These are phyloP conservation scores for Styela clava DNA, from an alignment of 23 tunicate species.

Conservation along the genomic window DNA sequence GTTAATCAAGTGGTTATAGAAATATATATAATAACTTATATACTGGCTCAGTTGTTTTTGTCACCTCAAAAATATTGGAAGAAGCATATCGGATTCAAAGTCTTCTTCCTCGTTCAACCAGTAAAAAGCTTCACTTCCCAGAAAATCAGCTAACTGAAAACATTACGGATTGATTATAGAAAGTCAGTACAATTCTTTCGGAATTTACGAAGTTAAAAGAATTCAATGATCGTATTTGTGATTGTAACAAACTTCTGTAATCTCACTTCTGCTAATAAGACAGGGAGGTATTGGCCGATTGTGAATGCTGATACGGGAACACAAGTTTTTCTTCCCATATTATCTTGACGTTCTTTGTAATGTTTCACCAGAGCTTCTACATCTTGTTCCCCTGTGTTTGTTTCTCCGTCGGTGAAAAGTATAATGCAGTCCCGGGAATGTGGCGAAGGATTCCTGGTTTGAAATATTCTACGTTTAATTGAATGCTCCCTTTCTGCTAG, in stretches of 20 bases:
- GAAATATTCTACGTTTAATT: no score
- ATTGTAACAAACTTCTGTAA: no score
- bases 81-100: conserved; percentile 69
- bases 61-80: conserved; percentile 68
- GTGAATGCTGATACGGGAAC: conserved; percentile 59
- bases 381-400: conserved; percentile 41
- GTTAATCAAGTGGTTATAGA: no score
- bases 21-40: no score
- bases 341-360: conserved; percentile 9
- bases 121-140: conserved; percentile 79
- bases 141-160: conserved; percentile 26
- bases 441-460: background rate
- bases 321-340: conserved; percentile 14
- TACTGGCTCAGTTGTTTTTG: no score
- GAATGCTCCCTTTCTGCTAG: no score
- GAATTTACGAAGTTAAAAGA: no score
- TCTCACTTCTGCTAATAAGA: conserved; percentile 27
- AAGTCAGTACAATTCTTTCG: no score
- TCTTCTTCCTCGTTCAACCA: conserved; percentile 60
- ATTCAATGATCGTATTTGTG: no score
- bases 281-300: conserved; percentile 52
- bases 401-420: conserved; percentile 71
- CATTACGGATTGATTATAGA: background rate
- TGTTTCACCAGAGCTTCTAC: conserved; percentile 34
- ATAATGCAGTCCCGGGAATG: conserved; percentile 61